phyloP scores from a whole-genome alignment of 2,797 vertebrate species.

The Hippopotamyrus pictus region DNA sequence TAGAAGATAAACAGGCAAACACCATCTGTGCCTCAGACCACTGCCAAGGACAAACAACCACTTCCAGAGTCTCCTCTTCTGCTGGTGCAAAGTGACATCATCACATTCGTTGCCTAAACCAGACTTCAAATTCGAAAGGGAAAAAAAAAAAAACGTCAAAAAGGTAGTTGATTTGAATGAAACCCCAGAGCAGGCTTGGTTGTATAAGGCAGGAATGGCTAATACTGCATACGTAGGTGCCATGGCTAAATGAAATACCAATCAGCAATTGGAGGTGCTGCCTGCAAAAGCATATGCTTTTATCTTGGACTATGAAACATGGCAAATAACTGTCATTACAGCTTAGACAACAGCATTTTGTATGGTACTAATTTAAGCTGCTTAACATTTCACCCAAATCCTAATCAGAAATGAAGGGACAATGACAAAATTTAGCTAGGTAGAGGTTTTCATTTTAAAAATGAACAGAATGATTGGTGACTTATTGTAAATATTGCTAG shows the following conservation, averaged over 20 bases:
- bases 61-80: constrained; percentile 22
- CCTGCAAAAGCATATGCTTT: not conserved
- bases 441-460: not conserved
- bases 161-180: not conserved
- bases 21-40: constrained; percentile 46
- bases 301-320: not conserved
- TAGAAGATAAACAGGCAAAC: constrained; percentile 38
- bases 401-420: not conserved
- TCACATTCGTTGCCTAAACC: not conserved
- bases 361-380: not conserved
- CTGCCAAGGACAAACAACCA: constrained; percentile 36
- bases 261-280: not conserved
- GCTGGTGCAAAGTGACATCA: constrained; percentile 7
- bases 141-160: not conserved
- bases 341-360: not conserved
- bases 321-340: not conserved
- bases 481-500: not conserved
- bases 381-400: not conserved
- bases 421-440: not conserved
- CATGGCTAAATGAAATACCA: not conserved
- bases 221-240: not conserved
- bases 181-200: not conserved
- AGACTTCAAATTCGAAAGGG: not conserved
- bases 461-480: not conserved
- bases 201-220: not conserved